Percentiles rank a stretch among this genome's conserved stretches.
Evolutionary conservation across 2,797 vertebrate species (phyloP).

Genomic region (Rhabdophis nuchalis): DNA sequence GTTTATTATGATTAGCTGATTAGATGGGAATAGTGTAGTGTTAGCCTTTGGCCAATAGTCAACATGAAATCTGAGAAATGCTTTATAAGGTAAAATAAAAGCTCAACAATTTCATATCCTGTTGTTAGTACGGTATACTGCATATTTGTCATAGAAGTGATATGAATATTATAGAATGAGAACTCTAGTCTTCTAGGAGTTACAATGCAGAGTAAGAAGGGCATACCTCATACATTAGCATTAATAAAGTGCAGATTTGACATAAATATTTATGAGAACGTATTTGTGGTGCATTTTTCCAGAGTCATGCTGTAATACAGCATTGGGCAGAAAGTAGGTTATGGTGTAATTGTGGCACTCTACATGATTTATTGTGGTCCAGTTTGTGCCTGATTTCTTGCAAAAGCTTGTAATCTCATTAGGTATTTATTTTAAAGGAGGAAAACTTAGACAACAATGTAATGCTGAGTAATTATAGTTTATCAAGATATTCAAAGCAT

Average conservation of each 20-base stretch:
- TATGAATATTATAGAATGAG: not conserved
- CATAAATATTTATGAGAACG: not conserved
- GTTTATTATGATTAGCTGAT: not conserved
- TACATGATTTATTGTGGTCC: not conserved
- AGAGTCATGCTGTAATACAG: not conserved
- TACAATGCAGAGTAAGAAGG: not conserved
- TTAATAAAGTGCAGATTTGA: not conserved
- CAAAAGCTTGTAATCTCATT: not conserved
- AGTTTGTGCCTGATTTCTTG: not conserved
- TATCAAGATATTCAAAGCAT: not conserved
- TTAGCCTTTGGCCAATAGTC: not conserved
- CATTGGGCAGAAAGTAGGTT: not conserved
- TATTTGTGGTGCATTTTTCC: not conserved
- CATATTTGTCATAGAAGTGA: not conserved
- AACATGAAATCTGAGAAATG: not conserved
- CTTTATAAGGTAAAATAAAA: not conserved
- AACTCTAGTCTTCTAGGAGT: not conserved
- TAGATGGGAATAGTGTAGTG: too few species aligned
- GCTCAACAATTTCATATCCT: not conserved
- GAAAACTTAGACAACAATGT: not conserved
- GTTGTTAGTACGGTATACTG: not conserved
- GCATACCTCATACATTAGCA: not conserved
- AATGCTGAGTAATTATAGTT: not conserved
- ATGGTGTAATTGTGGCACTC: not conserved
- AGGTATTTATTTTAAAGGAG: not conserved